Conservation (phyloP, 2,797 vertebrate genomes). For the Alcedo quadribrachys region DNA sequence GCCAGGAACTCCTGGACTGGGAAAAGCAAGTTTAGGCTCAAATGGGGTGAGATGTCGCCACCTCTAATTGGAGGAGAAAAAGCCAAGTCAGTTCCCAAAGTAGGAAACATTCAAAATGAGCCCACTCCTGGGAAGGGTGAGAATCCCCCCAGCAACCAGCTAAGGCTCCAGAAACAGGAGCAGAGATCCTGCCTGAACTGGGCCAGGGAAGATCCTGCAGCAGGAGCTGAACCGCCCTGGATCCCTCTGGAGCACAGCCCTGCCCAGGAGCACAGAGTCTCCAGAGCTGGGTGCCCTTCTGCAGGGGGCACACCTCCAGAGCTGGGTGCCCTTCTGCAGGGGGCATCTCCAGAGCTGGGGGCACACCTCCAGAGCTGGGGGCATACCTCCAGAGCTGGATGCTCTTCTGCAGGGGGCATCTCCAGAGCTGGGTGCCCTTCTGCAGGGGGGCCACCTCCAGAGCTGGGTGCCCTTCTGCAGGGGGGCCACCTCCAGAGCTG, state of each 20-base stretch:
- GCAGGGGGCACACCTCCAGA: too few species aligned
- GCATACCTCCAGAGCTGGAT: too few species aligned
- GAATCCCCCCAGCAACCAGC: neutral
- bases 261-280: neutral
- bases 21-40: constrained; percentile 6
- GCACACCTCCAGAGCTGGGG: too few species aligned
- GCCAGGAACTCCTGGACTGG: neutral
- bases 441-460: too few species aligned
- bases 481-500: constrained; percentile 10
- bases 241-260: neutral
- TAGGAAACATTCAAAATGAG: neutral
- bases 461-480: neutral
- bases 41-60: neutral
- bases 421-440: too few species aligned
- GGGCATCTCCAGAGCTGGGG: too few species aligned
- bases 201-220: fast-evolving
- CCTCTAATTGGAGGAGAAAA: neutral
- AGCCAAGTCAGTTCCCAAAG: neutral
- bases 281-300: too few species aligned
- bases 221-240: neutral
- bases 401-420: too few species aligned
- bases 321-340: too few species aligned
- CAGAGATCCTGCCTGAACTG: neutral
- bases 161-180: neutral
- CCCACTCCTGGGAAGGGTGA: neutral